Conservation (phyloP, 2,888 invertebrate genomes). For the Metellina segmentata region DNA sequence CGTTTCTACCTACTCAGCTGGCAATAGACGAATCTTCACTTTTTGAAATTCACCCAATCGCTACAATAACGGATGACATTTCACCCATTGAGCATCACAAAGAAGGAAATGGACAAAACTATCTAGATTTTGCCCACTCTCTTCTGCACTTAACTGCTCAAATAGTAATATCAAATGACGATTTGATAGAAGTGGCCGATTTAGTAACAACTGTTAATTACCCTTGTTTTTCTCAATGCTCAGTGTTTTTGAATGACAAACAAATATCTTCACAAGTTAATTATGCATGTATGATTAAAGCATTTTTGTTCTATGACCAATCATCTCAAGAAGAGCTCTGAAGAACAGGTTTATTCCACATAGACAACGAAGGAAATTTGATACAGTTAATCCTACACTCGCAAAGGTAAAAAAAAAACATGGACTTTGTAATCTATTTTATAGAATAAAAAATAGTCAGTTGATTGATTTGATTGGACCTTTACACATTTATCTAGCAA, state of each 20-base stretch:
- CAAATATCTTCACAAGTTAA: constrained; percentile 23
- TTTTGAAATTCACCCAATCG: constrained; percentile 25
- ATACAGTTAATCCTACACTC: neutral
- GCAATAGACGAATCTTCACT: constrained; percentile 1
- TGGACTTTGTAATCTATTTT: neutral
- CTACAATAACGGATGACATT: constrained; percentile 1
- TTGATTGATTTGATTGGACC: constrained; percentile 3
- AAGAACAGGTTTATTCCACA: constrained; percentile 20
- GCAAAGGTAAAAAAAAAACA: neutral
- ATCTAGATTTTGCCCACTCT: constrained; percentile 9
- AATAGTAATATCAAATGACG: neutral
- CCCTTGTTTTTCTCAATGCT: constrained; percentile 39
- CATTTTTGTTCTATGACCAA: neutral
- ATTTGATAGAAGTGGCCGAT: neutral
- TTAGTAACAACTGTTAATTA: neutral
- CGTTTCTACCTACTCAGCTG: neutral
- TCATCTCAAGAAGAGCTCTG: neutral
- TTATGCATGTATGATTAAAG: constrained; percentile 20
- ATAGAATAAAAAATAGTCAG: constrained; percentile 16
- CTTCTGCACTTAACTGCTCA: neutral
- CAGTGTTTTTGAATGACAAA: no score
- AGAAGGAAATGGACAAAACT: no score
- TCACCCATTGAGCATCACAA: constrained; percentile 35
- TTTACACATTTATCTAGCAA: constrained; percentile 38
- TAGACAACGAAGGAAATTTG: constrained; percentile 7